Conservation (phyloP, 2,888 invertebrate species). For the Noctua janthe region DNA sequence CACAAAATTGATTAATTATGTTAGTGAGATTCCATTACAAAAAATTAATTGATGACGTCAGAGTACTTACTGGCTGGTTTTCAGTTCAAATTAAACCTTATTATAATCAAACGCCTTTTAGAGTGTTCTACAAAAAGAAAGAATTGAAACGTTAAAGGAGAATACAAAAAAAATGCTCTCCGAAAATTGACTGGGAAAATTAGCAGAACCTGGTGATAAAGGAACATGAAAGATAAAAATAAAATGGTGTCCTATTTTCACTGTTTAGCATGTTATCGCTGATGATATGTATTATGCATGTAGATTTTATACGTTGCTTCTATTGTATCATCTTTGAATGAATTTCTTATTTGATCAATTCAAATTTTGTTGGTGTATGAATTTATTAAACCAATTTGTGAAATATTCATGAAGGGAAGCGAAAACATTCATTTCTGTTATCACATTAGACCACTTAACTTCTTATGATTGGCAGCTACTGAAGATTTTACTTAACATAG, state of each 20-base stretch:
- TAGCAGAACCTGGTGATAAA: constrained; percentile 28
- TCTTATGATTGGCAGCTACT: not conserved
- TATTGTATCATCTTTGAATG: constrained; percentile 39
- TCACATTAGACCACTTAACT: not conserved
- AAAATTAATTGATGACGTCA: not conserved
- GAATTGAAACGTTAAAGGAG: constrained; percentile 6
- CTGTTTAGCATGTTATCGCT: constrained; percentile 45
- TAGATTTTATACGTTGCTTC: constrained; percentile 47
- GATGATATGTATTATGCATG: constrained; percentile 63
- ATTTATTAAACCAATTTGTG: constrained; percentile 9
- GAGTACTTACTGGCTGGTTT: not conserved
- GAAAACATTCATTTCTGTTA: not conserved
- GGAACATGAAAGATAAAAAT: constrained; percentile 37
- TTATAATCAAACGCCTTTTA: constrained; percentile 33
- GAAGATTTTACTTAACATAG: not conserved
- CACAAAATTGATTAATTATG: not conserved
- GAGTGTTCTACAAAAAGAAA: not conserved
- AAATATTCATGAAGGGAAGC: constrained; percentile 7
- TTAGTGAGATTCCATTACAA: not conserved
- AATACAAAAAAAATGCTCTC: constrained; percentile 26
- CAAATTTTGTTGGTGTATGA: constrained; percentile 30
- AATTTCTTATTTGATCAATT: constrained; percentile 54
- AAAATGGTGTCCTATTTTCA: constrained; percentile 34
- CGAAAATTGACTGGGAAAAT: constrained; percentile 47
- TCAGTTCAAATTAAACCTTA: constrained; percentile 19